These are phyloP conservation scores for Pagetopsis macropterus DNA, from an alignment of 2,797 vertebrate species.

Conservation along the genomic window DNA sequence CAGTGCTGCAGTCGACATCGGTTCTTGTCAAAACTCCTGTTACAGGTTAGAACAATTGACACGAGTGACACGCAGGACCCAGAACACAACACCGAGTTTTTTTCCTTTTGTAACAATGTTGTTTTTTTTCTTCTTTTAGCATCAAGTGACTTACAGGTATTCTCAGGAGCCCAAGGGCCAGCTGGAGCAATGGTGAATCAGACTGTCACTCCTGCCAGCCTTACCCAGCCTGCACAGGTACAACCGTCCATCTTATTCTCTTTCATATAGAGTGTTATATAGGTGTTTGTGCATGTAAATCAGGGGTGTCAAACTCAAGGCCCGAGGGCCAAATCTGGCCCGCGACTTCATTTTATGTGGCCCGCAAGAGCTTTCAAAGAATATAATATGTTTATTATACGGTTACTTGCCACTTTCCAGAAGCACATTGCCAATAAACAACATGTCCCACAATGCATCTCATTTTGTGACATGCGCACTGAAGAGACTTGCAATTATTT, in stretches of 20 bases:
- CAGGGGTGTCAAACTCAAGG: too few relatives aligned
- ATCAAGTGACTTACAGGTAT: constrained; percentile 82
- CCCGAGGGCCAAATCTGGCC: too few relatives aligned
- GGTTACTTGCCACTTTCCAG: too few relatives aligned
- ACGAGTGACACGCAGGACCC: background rate
- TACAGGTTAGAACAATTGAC: constrained; percentile 68
- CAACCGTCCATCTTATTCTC: background rate
- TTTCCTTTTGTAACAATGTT: constrained; percentile 12
- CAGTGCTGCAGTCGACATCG: constrained; percentile 83
- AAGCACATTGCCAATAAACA: too few relatives aligned
- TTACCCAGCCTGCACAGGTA: constrained; percentile 84
- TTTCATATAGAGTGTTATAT: too few relatives aligned
- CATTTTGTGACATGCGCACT: too few relatives aligned
- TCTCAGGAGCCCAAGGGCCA: constrained; percentile 80
- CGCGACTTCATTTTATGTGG: too few relatives aligned
- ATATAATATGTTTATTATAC: too few relatives aligned
- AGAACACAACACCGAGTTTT: background rate
- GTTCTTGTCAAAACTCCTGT: constrained; percentile 84
- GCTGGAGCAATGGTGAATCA: constrained; percentile 79
- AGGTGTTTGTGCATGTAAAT: too few relatives aligned
- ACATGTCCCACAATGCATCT: too few relatives aligned
- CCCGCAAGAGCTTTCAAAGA: too few relatives aligned
- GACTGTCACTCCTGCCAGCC: constrained; percentile 77
- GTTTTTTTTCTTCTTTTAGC: constrained; percentile 59
- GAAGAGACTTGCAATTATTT: too few relatives aligned